A percentile compares a stretch with the other conserved stretches of the same genome.
phyloP scores from a whole-genome alignment of 2,888 invertebrate species.

The Gymnocheta viridis region DNA sequence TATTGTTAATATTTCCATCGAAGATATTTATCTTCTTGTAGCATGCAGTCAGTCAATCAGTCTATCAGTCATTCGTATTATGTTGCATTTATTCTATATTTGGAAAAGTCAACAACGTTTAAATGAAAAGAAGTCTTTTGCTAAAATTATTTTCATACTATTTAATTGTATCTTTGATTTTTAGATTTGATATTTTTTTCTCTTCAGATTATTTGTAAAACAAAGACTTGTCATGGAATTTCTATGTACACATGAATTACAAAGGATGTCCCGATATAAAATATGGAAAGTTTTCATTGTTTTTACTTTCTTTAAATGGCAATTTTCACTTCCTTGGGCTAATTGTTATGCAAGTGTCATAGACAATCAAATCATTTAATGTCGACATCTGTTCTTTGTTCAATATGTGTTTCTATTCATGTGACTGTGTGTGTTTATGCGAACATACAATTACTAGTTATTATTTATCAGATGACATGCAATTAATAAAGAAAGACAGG shows the following conservation, averaged over 20 bases:
- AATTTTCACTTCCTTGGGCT: constrained; percentile 66
- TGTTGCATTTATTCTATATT: constrained; percentile 12
- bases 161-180: neutral
- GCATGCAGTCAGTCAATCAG: neutral
- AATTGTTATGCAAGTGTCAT: constrained; percentile 53
- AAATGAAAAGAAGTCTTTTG: constrained; percentile 19
- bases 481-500: neutral
- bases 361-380: constrained; percentile 14
- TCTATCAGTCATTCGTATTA: neutral
- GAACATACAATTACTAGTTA: neutral
- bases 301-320: constrained; percentile 17
- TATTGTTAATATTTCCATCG: neutral
- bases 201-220: neutral
- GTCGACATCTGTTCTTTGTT: neutral
- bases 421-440: neutral
- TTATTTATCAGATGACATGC: neutral
- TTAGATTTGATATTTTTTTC: neutral
- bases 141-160: neutral
- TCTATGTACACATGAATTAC: constrained; percentile 9
- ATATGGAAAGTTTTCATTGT: constrained; percentile 48
- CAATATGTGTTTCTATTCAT: neutral
- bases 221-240: neutral
- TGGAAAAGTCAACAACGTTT: neutral
- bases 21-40: neutral
- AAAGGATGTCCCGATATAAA: constrained; percentile 45